Evolutionary conservation across 2,888 invertebrate species (phyloP).

Genomic region (Leptura quadrifasciata): DNA sequence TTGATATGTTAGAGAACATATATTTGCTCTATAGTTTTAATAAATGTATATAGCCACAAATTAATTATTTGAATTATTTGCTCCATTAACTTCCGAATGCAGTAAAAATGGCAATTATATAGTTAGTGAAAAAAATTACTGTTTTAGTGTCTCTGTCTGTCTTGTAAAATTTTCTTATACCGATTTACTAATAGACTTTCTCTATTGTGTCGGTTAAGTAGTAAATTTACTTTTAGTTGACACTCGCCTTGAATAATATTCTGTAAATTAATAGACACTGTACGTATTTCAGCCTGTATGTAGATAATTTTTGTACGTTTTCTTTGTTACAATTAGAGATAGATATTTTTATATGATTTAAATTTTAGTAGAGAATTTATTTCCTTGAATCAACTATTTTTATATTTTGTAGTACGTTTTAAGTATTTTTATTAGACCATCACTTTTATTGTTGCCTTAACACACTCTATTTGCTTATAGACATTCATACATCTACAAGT

Average conservation of each 20-base stretch:
- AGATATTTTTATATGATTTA: constrained; percentile 18
- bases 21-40: not conserved
- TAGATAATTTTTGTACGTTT: constrained; percentile 18
- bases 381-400: not conserved
- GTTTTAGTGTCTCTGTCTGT: constrained; percentile 1
- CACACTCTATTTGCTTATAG: constrained; percentile 27
- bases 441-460: constrained; percentile 27
- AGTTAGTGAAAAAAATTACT: constrained; percentile 6
- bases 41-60: constrained; percentile 38
- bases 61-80: constrained; percentile 25
- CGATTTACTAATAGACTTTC: not conserved
- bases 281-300: not conserved
- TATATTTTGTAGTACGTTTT: constrained; percentile 21
- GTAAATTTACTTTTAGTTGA: constrained; percentile 11
- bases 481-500: constrained; percentile 1
- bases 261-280: constrained; percentile 8
- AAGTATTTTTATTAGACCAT: constrained; percentile 1
- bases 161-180: constrained; percentile 3
- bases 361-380: not conserved
- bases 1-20: too few relatives aligned
- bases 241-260: constrained; percentile 13
- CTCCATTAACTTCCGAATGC: constrained; percentile 4
- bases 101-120: constrained; percentile 8
- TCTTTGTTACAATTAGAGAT: constrained; percentile 14
- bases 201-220: not conserved